Percentiles rank a stretch among this genome's conserved stretches.
These are phyloP conservation scores for Orientallactaga bullata DNA, from an alignment of 2,113 vertebrate genomes.

Conservation along the genomic window DNA sequence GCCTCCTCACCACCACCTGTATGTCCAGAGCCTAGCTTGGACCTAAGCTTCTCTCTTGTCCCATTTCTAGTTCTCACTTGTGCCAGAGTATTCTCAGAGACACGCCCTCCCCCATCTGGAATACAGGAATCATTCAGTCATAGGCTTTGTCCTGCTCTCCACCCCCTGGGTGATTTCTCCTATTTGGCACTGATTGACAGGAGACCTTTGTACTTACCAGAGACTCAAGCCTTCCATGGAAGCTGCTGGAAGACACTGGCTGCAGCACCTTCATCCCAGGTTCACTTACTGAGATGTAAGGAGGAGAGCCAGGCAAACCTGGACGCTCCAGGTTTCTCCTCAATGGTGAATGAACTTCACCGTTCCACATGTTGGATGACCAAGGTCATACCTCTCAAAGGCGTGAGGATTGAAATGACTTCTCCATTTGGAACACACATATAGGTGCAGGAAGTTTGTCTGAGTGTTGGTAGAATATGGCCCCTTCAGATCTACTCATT, in stretches of 20 bases:
- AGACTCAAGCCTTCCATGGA: neutral
- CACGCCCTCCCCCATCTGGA: too few relatives aligned
- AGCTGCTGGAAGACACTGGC: neutral
- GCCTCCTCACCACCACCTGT: neutral
- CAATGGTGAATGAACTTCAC: fast-evolving
- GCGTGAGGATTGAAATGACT: neutral
- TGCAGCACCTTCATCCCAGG: fast-evolving
- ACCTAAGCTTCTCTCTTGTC: fast-evolving
- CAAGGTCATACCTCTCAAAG: neutral
- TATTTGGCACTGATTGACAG: neutral
- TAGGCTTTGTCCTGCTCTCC: neutral
- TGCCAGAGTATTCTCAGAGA: neutral
- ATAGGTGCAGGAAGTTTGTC: neutral
- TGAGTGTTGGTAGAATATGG: neutral
- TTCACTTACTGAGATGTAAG: neutral
- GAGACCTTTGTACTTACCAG: neutral
- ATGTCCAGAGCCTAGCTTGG: neutral
- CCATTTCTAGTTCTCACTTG: neutral
- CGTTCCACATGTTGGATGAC: neutral
- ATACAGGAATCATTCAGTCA: fast-evolving
- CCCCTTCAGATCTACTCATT: neutral
- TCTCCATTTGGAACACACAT: neutral
- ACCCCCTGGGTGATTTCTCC: neutral
- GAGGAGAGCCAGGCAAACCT: too few relatives aligned
- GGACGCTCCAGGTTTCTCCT: neutral